phyloP scores from a whole-genome alignment of 2,888 invertebrate genomes.

The Caenorhabditis virilis region DNA sequence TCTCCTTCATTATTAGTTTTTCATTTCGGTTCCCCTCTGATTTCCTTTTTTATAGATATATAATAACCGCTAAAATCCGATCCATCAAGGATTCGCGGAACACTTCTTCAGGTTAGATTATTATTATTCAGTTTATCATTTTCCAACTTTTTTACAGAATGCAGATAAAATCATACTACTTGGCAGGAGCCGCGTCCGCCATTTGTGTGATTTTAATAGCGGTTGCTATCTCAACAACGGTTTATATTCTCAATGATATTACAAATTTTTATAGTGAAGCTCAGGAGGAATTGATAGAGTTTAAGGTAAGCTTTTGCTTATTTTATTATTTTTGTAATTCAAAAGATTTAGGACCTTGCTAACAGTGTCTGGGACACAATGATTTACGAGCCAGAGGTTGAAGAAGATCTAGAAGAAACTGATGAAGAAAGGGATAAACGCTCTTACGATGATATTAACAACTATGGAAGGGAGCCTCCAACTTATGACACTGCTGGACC shows the following conservation, averaged over 20 bases:
- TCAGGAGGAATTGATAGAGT: constrained; percentile 29
- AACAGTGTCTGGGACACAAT: constrained; percentile 43
- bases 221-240: constrained; percentile 23
- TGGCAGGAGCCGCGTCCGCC: constrained; percentile 28
- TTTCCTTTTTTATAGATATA: no score
- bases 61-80: no score
- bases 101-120: no score
- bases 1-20: no score
- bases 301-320: constrained; percentile 18
- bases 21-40: no score
- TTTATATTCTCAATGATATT: constrained; percentile 30
- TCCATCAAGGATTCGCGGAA: no score
- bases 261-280: constrained; percentile 32
- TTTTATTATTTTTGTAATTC: background rate
- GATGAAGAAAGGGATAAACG: constrained; percentile 16
- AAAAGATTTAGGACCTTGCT: constrained; percentile 28
- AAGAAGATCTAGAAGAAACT: constrained; percentile 23
- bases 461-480: constrained; percentile 4
- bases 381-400: constrained; percentile 29
- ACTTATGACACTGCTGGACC: constrained; percentile 4
- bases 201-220: constrained; percentile 20
- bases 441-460: constrained; percentile 14
- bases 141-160: no score
- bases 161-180: constrained; percentile 32
- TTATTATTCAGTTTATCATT: no score